Evolutionary conservation across 2,113 vertebrate genomes (phyloP), one percentile per base, ranked within the genome.

Genomic region (Chinchilla lanigera): DNA sequence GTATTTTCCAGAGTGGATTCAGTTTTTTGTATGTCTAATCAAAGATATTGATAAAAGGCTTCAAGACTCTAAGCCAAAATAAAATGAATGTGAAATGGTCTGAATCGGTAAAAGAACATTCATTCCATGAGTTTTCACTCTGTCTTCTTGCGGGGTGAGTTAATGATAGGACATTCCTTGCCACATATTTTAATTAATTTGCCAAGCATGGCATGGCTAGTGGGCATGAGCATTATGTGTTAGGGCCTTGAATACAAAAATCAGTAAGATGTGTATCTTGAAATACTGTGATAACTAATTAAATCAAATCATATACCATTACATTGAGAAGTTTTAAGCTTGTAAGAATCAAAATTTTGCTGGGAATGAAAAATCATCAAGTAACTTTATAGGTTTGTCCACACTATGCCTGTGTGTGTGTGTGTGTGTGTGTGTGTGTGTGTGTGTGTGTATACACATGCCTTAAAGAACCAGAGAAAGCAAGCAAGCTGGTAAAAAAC

Each of bases 171-270:
- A 9, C 16, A 17, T 94, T 85, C 14, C 35, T 89, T 73, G 50
- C 56, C 82, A 95, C 75, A 95, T 90, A 63, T 69, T 93, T 97
- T 90, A 95, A 86, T 96, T 88, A 88, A 67, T 90, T 92, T 41
- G 87, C 30, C n/a, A 89, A 58, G 41, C 33, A 54, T 73, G 33
- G 19, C 35, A 26, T 77, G 8, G 85, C 82, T 90, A 58, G 63
- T 86, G 41, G 58, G 14, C 78, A 20, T 80, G 8, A 2, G 50
- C 30, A 10, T 9, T 35, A 52, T 80, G 50, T 54, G 11, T 60
- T 87, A 35, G 38, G 92, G 24, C 5, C 20, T 86, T 86, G 17
- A 54, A 82, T 87, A 58, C 16, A 73, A 92, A 54, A 90, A 56
- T 89, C 89, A 96, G 54, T 71, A 96, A 83, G 60, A 86, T 11